Percentiles rank a stretch among this genome's conserved stretches.
Evolutionary conservation across 2,797 vertebrate genomes (phyloP).

Genomic region (Gorsachius magnificus): DNA sequence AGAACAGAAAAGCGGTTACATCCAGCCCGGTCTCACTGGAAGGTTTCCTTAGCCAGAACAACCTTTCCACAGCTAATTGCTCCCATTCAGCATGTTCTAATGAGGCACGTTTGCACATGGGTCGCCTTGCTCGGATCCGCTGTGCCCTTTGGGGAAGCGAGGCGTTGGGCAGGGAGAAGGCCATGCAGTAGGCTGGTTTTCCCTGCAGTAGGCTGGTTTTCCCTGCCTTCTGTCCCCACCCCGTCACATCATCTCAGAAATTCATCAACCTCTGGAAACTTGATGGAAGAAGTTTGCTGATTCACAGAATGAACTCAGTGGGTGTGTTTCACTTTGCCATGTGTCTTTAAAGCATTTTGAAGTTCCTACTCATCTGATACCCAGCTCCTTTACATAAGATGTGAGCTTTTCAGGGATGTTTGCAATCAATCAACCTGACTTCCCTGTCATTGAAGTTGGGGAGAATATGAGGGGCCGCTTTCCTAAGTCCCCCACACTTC

Average conservation of each 20-base stretch:
- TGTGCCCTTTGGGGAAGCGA: not conserved
- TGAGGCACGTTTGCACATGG: not conserved
- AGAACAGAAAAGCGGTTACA: not conserved
- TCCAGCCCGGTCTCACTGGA: not conserved
- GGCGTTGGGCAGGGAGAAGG: not conserved
- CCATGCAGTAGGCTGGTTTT: not conserved
- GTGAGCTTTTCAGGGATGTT: not conserved
- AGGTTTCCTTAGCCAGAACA: not conserved
- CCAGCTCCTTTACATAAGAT: conserved; percentile 6
- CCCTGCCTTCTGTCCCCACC: not conserved
- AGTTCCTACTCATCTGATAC: not conserved
- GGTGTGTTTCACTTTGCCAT: not conserved
- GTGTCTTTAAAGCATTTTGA: not conserved
- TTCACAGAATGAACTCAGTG: not conserved
- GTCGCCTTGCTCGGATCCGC: not conserved
- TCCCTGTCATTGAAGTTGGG: not conserved
- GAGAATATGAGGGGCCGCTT: not conserved
- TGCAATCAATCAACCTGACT: not conserved
- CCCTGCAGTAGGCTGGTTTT: not conserved
- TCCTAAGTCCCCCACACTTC: not conserved
- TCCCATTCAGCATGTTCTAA: not conserved
- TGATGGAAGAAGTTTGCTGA: not conserved
- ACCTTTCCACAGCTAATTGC: not conserved
- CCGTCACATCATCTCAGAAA: not conserved
- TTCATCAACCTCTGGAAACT: not conserved